Percentiles rank a stretch among this genome's conserved stretches.
Evolutionary conservation across 1,140 invertebrate genomes (phyloP).

Genomic region (Drosophila watanabei): DNA sequence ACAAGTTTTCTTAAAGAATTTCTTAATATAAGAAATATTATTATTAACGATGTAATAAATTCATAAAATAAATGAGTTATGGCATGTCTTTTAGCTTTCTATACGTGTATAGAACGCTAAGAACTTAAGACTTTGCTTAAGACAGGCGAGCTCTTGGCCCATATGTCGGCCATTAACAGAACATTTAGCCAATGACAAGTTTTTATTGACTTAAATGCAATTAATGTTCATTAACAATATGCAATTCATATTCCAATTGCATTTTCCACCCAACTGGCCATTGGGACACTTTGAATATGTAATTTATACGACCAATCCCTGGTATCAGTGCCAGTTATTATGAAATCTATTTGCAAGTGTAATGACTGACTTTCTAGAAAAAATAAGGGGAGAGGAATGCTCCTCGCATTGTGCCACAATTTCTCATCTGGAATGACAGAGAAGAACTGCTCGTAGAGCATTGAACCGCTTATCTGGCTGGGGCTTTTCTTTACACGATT

Average conservation of each 20-base stretch:
- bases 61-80: not conserved
- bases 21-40: not conserved
- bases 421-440: constrained; percentile 13
- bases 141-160: constrained; percentile 11
- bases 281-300: constrained; percentile 9
- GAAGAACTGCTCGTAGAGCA: constrained; percentile 33
- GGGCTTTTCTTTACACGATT: constrained; percentile 51
- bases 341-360: constrained; percentile 34
- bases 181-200: constrained; percentile 10
- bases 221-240: constrained; percentile 42
- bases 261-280: constrained; percentile 9
- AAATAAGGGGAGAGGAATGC: not conserved
- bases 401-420: not conserved
- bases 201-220: constrained; percentile 30
- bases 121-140: constrained; percentile 7
- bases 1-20: not conserved
- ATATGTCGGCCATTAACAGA: constrained; percentile 19
- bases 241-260: constrained; percentile 41
- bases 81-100: not conserved
- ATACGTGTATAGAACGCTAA: not conserved
- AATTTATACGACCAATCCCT: constrained; percentile 9
- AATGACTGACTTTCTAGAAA: constrained; percentile 33
- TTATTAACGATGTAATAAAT: not conserved
- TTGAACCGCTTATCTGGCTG: constrained; percentile 50
- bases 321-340: constrained; percentile 9